A percentile compares a stretch with the other conserved stretches of the same genome.
These are phyloP conservation scores for Drosophila falleni DNA, from an alignment of 2,888 invertebrate species.

Conservation along the genomic window DNA sequence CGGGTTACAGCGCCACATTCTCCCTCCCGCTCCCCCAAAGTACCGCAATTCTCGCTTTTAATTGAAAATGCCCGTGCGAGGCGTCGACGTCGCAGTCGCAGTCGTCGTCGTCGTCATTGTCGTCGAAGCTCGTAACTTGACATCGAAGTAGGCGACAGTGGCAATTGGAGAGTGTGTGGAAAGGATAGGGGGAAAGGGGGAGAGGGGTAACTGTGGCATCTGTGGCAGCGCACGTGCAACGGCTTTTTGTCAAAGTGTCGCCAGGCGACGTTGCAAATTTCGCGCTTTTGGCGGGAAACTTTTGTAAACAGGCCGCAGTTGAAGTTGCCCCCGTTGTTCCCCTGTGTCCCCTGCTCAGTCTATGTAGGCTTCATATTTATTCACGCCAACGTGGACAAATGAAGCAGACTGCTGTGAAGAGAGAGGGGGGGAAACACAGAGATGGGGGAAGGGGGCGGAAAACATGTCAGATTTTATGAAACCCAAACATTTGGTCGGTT, in stretches of 20 bases:
- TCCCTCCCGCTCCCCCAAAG: neutral
- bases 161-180: neutral
- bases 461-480: conserved; percentile 76
- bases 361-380: conserved; percentile 60
- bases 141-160: conserved; percentile 56
- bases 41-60: conserved; percentile 37
- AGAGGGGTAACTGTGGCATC: conserved; percentile 26
- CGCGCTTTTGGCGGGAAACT: conserved; percentile 69
- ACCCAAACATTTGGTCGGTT: conserved; percentile 78
- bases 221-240: conserved; percentile 70
- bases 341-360: neutral
- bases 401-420: conserved; percentile 12
- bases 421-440: neutral
- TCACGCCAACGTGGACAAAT: conserved; percentile 60
- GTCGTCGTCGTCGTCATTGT: conserved; percentile 18
- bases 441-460: neutral
- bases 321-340: neutral
- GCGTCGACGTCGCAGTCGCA: conserved; percentile 20
- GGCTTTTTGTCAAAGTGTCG: conserved; percentile 70
- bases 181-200: no score
- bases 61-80: conserved; percentile 66
- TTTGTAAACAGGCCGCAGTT: conserved; percentile 61
- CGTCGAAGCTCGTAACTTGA: conserved; percentile 64
- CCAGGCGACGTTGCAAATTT: conserved; percentile 73
- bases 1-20: conserved; percentile 62